Base-by-base conservation (phyloP, 2,797 vertebrate genomes). In the Apogon hyalosoma region DNA sequence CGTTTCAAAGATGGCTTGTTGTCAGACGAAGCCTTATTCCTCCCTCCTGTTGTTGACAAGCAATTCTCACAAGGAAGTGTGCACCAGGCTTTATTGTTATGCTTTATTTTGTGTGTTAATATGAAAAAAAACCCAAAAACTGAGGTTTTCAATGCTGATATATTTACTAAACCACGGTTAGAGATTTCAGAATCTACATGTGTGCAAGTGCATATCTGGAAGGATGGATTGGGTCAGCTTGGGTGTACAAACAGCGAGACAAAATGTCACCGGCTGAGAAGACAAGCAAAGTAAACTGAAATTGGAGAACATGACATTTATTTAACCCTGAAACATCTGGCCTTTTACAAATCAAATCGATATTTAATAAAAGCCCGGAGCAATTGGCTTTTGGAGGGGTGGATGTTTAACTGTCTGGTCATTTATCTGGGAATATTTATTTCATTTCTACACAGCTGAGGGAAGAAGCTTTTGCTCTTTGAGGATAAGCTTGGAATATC, bases 311-410 rank as follows among this genome's bases (percentile, higher is more conserved):
- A 51, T 77, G 87, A 92, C 87, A 91, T 92, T 88, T 88, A 82
- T 88, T 91, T 86, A 86, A 87, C 85, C 86, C 67, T 46, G 13
- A 66, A 81, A 87, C 83, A 87, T 86, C 82, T 90, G 91, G 91
- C 90, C 89, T 92, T 92, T 92, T 81, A 86, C 83, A 92, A 92
- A 92, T 90, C 86, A 87, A 92, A 92, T 92, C 85, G 83, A 92
- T 92, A 88, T 92, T 90, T 90, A 91, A 92, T 92, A 91, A 79
- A 83, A 79, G 68, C 77, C 61, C 62, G 2, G 71, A 78, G 75
- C 67, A 84, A 80, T 75, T 76, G 82, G 83, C 84, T 85, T 87
- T 86, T 68, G 78, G 63, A 76, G 83, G 74, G 80, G 83, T 82
- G 79, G 85, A 87, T 88, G 83, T 81, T 86, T 76, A 73, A 80